These are phyloP conservation scores for Zaprionus lineosus DNA, from an alignment of 2,888 invertebrate genomes.

Conservation along the genomic window DNA sequence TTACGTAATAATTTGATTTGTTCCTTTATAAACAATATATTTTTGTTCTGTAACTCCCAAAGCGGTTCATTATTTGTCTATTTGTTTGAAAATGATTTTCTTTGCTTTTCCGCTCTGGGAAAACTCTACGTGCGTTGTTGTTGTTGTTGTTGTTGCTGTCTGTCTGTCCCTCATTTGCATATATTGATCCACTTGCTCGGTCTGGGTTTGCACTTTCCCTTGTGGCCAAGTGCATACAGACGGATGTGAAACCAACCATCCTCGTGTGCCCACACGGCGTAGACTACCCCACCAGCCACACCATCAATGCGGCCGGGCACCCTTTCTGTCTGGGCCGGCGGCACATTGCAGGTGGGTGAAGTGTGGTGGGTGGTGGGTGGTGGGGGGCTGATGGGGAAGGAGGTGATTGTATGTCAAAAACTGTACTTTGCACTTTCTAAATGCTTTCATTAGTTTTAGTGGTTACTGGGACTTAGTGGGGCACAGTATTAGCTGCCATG, in stretches of 20 bases:
- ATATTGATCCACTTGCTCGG: conserved; percentile 64
- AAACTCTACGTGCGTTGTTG: too few relatives aligned
- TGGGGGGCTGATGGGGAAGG: too few relatives aligned
- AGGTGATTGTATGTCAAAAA: conserved; percentile 6
- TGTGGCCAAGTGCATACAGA: conserved; percentile 39
- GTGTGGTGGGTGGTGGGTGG: too few relatives aligned
- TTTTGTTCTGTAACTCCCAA: conserved; percentile 11
- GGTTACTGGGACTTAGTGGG: conserved; percentile 57
- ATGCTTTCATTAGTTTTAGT: conserved; percentile 75
- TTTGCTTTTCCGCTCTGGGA: too few relatives aligned
- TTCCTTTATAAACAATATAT: neutral
- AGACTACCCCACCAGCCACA: conserved; percentile 2
- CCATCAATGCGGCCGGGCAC: conserved; percentile 1
- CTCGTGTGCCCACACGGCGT: conserved; percentile 27
- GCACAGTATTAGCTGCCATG: neutral
- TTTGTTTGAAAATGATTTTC: too few relatives aligned
- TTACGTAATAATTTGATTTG: neutral
- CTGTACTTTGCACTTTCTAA: conserved; percentile 59
- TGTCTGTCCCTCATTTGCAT: conserved; percentile 51
- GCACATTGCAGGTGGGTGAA: too few relatives aligned
- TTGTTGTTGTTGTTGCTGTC: neutral
- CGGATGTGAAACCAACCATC: conserved; percentile 13
- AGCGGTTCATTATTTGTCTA: conserved; percentile 32
- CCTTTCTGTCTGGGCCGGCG: conserved; percentile 19
- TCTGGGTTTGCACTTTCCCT: conserved; percentile 26